Percentiles rank a stretch among this genome's conserved stretches.
Conservation (phyloP, 2,888 invertebrate species). For the Drosophila mulleri region DNA sequence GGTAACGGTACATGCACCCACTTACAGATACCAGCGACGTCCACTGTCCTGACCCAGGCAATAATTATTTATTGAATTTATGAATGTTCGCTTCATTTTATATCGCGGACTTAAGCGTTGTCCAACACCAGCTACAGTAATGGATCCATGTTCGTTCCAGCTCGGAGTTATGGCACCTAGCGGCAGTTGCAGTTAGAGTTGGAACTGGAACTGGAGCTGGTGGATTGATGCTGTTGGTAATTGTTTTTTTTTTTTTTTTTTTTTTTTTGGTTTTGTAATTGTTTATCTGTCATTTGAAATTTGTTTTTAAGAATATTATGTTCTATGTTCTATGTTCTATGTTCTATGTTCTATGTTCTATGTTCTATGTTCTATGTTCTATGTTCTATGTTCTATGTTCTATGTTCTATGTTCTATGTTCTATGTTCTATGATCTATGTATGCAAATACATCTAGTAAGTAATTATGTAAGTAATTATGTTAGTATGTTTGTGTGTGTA, state of each 20-base stretch:
- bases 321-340: no score
- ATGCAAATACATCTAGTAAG: conserved; percentile 5
- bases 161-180: conserved; percentile 26
- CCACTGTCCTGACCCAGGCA: conserved; percentile 53
- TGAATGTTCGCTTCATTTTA: conserved; percentile 71
- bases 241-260: no score
- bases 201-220: background rate
- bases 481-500: background rate
- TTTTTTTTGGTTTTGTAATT: background rate
- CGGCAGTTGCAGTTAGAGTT: conserved; percentile 8
- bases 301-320: background rate
- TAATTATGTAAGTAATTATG: conserved; percentile 6
- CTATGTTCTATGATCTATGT: no score
- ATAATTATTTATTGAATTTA: conserved; percentile 84
- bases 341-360: no score
- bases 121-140: conserved; percentile 75
- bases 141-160: conserved; percentile 64
- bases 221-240: conserved; percentile 41
- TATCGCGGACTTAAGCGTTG: conserved; percentile 73
- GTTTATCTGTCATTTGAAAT: conserved; percentile 41
- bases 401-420: no score
- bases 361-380: no score
- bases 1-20: conserved; percentile 44
- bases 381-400: no score
- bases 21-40: conserved; percentile 35